phyloP scores from a whole-genome alignment of 2,113 vertebrate genomes.

The Mormyrus lacerda region DNA sequence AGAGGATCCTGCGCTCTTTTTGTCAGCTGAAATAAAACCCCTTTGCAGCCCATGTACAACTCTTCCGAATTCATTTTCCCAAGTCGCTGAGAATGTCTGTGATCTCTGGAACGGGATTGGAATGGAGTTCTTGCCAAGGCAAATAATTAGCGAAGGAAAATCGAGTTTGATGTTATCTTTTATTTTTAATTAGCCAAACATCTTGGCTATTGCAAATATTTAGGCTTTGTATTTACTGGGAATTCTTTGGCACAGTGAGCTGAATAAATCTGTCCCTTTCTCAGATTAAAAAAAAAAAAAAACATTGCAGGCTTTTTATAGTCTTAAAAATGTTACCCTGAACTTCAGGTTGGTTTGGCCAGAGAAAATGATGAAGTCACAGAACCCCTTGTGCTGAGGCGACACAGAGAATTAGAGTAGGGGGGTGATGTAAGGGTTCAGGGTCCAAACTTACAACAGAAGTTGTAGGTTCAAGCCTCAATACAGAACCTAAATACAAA shows the following conservation, averaged over 20 bases:
- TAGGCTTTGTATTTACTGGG: constrained; percentile 9
- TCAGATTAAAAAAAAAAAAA: not conserved
- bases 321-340: not conserved
- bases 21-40: not conserved
- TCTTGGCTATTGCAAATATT: not conserved
- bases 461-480: not conserved
- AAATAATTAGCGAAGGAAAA: constrained; percentile 32
- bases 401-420: not conserved
- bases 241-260: not conserved
- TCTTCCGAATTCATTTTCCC: constrained; percentile 31
- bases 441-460: not conserved
- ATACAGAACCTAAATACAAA: not conserved
- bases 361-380: not conserved
- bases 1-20: not conserved
- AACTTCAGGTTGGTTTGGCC: not conserved
- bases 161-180: constrained; percentile 26
- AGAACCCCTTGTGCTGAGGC: not conserved
- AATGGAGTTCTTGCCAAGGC: constrained; percentile 24
- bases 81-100: constrained; percentile 22
- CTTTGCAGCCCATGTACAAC: not conserved
- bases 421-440: not conserved
- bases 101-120: not conserved
- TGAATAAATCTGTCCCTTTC: not conserved
- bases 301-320: not conserved
- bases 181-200: constrained; percentile 2